These are phyloP conservation scores for Leptinotarsa undecemlineata DNA, from an alignment of 1,140 invertebrate genomes.

Conservation along the genomic window DNA sequence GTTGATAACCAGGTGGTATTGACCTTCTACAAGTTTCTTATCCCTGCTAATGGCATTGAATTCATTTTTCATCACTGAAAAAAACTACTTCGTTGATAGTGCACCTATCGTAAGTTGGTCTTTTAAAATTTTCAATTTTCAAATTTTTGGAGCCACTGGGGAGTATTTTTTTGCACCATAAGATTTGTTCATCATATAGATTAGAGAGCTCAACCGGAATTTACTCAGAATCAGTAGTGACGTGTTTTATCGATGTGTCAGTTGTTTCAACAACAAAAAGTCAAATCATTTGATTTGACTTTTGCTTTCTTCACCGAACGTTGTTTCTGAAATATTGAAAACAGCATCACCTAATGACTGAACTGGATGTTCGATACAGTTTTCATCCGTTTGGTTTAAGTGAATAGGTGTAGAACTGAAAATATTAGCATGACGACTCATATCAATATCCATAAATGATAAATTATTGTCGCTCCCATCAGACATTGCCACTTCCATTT, in stretches of 20 bases:
- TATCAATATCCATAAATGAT: not conserved
- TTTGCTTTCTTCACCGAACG: not conserved
- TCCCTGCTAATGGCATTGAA: not conserved
- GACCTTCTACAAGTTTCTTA: not conserved
- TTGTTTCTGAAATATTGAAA: too few relatives aligned
- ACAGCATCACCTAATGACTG: too few relatives aligned
- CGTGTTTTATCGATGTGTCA: conserved; percentile 3
- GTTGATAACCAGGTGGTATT: conserved; percentile 7
- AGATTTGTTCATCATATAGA: not conserved
- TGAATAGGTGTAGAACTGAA: not conserved
- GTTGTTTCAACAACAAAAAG: not conserved
- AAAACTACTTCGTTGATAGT: not conserved
- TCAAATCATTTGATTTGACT: not conserved
- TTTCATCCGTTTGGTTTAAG: not conserved
- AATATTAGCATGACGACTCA: not conserved
- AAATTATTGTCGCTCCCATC: not conserved
- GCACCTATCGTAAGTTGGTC: not conserved
- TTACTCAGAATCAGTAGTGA: not conserved
- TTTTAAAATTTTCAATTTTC: not conserved
- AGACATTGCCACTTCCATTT: not conserved
- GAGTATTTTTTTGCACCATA: not conserved
- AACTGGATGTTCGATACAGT: not conserved
- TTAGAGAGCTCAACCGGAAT: not conserved
- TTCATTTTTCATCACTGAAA: not conserved
- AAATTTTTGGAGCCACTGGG: not conserved